Base-by-base conservation (phyloP, 2,113 vertebrate genomes). In the Ranitomeya variabilis region DNA sequence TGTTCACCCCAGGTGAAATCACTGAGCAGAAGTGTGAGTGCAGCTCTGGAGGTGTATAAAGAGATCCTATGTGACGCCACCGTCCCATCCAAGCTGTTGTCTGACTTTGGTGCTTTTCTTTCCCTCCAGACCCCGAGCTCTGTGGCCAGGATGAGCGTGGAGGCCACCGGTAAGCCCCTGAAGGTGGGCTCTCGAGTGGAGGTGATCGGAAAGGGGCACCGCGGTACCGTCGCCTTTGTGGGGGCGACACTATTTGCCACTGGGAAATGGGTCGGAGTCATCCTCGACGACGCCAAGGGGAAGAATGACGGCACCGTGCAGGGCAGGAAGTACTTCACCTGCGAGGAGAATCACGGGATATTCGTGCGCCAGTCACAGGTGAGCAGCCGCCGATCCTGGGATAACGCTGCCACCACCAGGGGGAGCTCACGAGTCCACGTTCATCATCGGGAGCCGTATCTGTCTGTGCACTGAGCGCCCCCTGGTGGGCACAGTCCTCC, bases 331-430 rank as follows among this genome's bases (percentile, higher is more conserved):
- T 99, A 99, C 91, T 99, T 99, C 95, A 97, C 95, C 90, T 99
- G 98, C 0, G 94, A 97, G 15, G 98, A 99, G 91, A 98, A 96
- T 60, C 97, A 95, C 0, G 98, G 98, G 86, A 99, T 99, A 93
- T 99, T 99, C 80, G 98, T 99, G n/a, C 92, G 98, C 11, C 98
- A 99, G 51, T 98, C 98, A 0, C 98, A 99, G 98, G 98, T 98
- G 94, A 0, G 26, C 23, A 66, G 19, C 16, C 4, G 21, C 21
- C 2, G 19, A 6, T 79, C 45, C 13, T 11, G 14, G 45, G 6
- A 80, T n/a, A 80, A 14, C 18, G 1, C 59, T 19, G 62, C 8
- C 19, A 4, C 37, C 37, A 45, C 37, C 37, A 45, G 37, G 37
- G 37, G 37, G 37, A 45, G 37, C 37, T 45, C 37, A 45, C 37